These are phyloP conservation scores for Ganaspis sp. DNA, from an alignment of 1,140 invertebrate genomes.

Conservation along the genomic window DNA sequence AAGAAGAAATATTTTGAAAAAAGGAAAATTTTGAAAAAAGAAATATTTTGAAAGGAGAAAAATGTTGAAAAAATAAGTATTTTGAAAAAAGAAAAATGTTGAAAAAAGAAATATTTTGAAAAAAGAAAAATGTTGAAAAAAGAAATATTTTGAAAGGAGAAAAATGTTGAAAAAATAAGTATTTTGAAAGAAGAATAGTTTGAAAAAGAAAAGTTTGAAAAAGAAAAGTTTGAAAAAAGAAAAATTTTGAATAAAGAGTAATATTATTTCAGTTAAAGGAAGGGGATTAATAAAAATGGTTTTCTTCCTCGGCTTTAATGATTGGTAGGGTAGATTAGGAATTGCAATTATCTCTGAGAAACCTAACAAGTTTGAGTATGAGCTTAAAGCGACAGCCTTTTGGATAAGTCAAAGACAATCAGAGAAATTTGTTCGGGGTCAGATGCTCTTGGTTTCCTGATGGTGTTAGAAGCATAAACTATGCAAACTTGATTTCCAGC, in stretches of 20 bases:
- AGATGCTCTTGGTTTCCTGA: neutral
- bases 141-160: too few species aligned
- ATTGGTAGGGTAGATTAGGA: neutral
- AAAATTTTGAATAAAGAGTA: neutral
- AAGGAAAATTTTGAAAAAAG: too few species aligned
- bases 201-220: too few species aligned
- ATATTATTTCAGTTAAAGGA: too few species aligned
- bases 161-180: too few species aligned
- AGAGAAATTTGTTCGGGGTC: slow-evolving; percentile 6
- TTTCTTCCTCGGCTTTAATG: neutral
- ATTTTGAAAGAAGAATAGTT: too few species aligned
- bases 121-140: too few species aligned
- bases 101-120: too few species aligned
- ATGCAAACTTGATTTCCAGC: slow-evolving; percentile 2
- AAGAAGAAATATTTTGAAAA: too few species aligned
- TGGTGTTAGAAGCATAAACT: slow-evolving; percentile 14
- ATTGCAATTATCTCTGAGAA: neutral
- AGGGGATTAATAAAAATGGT: neutral
- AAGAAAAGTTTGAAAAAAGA: neutral
- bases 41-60: too few species aligned
- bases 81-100: too few species aligned
- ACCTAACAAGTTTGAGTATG: neutral
- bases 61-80: too few species aligned
- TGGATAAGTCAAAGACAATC: slow-evolving; percentile 5
- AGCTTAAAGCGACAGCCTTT: neutral